Base-by-base conservation (phyloP, 2,113 vertebrate species). In the Antennarius striatus region DNA sequence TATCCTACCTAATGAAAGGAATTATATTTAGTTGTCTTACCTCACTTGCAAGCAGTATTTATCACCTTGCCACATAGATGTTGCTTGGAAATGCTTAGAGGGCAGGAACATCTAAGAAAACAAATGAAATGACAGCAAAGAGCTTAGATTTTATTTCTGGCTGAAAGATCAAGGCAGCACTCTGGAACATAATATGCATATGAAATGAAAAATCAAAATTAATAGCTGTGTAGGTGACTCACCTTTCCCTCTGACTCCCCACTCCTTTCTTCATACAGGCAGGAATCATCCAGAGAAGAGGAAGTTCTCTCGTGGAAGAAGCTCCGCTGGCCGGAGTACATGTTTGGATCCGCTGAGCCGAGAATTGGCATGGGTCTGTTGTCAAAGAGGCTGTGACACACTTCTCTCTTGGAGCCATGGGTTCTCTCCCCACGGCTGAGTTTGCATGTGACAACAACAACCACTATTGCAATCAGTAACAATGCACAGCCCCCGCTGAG, bases 1-100 rank as follows among this genome's bases (percentile, higher is more conserved):
- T 5, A 47, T 66, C 36, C 12, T 57, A 63, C 66, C 50, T 60
- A 40, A 75, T 54, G 58, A 58, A 61, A 51, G 12, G 57, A 47
- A 69, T 56, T 45, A 29, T 40, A 68, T 77, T 48, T 42, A 66
- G 51, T 74, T 73, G 72, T 73, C 92, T 94, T 91, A 92, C 92
- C 89, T 93, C 77, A 90, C 90, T 90, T 82, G 89, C 47, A 85
- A 79, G 83, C 82, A 83, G 89, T 89, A 92, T 52, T 90, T 93
- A 82, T 93, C 82, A 45, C 91, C 76, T 75, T 87, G 60, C 80
- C 88, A 90, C 74, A 84, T 68, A 56, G 81, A 89, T 9, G 73
- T 74, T 66, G 83, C 72, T 60, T 86, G 65, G 82, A 93, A 92
- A 74, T 78, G 86, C 77, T 91, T 92, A 66, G 90, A 86, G 81